Conservation (phyloP, 1,140 invertebrate genomes). For the Drosophila oshimai region DNA sequence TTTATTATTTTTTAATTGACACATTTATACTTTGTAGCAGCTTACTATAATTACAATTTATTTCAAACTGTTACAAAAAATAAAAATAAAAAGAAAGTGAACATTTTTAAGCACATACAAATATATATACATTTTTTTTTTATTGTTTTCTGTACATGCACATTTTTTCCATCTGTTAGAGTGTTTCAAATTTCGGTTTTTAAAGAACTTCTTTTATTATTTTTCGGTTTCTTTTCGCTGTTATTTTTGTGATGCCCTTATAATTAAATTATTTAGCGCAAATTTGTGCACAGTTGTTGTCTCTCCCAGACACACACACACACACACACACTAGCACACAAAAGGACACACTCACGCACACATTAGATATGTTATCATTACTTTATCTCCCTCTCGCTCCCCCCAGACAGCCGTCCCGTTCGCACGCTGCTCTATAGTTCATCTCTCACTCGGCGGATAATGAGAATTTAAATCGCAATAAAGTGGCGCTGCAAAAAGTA, state of each 20-base stretch:
- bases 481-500: constrained; percentile 46
- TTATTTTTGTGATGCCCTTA: constrained; percentile 45
- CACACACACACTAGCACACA: constrained; percentile 5
- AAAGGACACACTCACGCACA: constrained; percentile 20
- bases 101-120: too few relatives aligned
- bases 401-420: neutral
- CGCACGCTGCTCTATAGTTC: constrained; percentile 6
- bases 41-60: too few relatives aligned
- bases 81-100: too few relatives aligned
- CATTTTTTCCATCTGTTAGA: too few relatives aligned
- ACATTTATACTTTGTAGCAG: too few relatives aligned
- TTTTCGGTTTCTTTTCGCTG: constrained; percentile 27
- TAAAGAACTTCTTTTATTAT: neutral
- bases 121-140: too few relatives aligned
- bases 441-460: constrained; percentile 40
- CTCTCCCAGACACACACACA: constrained; percentile 26
- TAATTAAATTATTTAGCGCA: constrained; percentile 74
- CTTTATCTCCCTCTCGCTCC: neutral
- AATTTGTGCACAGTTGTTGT: constrained; percentile 64
- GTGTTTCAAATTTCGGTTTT: neutral
- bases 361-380: constrained; percentile 51
- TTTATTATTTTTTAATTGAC: too few relatives aligned
- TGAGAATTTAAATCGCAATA: constrained; percentile 78
- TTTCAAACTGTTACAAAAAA: too few relatives aligned
- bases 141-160: too few relatives aligned